Percentiles rank a stretch among this genome's conserved stretches.
These are phyloP conservation scores for Formica aserva DNA, from an alignment of 2,888 invertebrate species.

Conservation along the genomic window DNA sequence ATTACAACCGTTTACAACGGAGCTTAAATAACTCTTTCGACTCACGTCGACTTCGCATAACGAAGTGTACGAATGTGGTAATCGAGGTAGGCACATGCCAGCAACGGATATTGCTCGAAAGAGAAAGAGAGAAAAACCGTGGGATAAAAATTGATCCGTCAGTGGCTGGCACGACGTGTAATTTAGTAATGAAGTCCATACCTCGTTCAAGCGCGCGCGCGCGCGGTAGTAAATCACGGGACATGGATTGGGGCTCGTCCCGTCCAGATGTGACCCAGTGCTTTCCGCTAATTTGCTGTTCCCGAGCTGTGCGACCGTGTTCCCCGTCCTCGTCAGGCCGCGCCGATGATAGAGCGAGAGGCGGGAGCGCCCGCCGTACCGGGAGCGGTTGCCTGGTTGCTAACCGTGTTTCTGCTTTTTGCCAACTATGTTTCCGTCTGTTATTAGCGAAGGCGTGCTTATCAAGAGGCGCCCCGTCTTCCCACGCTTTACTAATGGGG, in stretches of 20 bases:
- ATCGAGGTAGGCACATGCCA: conserved; percentile 57
- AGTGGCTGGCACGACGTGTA: conserved; percentile 74
- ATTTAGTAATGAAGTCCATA: conserved; percentile 82
- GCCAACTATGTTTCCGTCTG: conserved; percentile 44
- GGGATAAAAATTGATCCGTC: conserved; percentile 70
- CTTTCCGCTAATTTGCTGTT: conserved; percentile 81
- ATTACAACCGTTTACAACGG: conserved; percentile 55
- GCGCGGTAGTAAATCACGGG: conserved; percentile 80
- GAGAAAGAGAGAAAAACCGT: conserved; percentile 22
- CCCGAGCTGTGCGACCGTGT: conserved; percentile 59
- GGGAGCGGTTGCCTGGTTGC: conserved; percentile 31
- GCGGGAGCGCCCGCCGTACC: conserved; percentile 7
- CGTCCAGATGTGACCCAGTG: conserved; percentile 82
- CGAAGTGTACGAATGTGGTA: conserved; percentile 53
- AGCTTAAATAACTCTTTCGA: conserved; percentile 50
- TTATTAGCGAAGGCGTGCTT: conserved; percentile 42
- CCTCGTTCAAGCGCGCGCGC: conserved; percentile 73
- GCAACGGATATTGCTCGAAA: conserved; percentile 37
- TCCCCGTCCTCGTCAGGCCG: conserved; percentile 31
- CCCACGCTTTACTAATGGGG: conserved; percentile 40
- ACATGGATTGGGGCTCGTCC: conserved; percentile 80
- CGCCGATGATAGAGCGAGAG: conserved; percentile 25
- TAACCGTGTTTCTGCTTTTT: conserved; percentile 51
- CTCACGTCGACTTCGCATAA: conserved; percentile 30
- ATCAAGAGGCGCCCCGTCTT: conserved; percentile 44